Percentiles rank a stretch among this genome's conserved stretches.
Conservation (phyloP, 1,140 invertebrate genomes). For the Magallana ariakensis region DNA sequence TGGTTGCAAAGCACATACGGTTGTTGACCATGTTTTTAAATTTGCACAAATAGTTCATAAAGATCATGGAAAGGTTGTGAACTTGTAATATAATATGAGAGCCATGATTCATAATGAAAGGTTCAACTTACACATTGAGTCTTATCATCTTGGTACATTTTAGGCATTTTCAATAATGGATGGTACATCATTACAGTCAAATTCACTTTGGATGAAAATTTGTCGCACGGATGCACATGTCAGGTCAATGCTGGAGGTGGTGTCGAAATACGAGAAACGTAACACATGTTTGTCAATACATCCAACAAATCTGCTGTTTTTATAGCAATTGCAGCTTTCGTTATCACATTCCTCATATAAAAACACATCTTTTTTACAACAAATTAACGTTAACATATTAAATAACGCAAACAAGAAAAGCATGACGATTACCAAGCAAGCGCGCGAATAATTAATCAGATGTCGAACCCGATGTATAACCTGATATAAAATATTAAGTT, state of each 20-base stretch:
- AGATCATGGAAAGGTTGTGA: too few relatives aligned
- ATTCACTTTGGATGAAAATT: too few relatives aligned
- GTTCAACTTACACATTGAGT: not conserved
- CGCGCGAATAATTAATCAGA: slow-evolving; percentile 4
- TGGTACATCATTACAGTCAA: not conserved
- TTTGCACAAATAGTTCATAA: not conserved
- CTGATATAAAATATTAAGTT: not conserved
- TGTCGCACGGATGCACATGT: not conserved
- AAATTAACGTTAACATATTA: slow-evolving; percentile 9
- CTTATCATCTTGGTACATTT: not conserved
- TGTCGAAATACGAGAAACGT: not conserved
- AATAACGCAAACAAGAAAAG: slow-evolving; percentile 7
- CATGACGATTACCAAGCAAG: not conserved
- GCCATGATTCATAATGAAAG: slow-evolving; percentile 13
- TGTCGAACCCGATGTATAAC: not conserved
- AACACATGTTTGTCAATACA: not conserved
- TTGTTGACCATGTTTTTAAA: slow-evolving; percentile 14
- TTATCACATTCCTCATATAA: slow-evolving; percentile 1
- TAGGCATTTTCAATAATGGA: slow-evolving; percentile 6
- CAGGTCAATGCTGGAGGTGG: not conserved
- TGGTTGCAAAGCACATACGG: not conserved
- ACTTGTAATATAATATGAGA: not conserved
- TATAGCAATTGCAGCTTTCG: not conserved
- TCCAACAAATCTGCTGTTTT: not conserved
- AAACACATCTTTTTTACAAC: slow-evolving; percentile 14